A percentile compares a stretch with the other conserved stretches of the same genome.
Conservation (phyloP, 2,113 vertebrate species). For the Micromys minutus region DNA sequence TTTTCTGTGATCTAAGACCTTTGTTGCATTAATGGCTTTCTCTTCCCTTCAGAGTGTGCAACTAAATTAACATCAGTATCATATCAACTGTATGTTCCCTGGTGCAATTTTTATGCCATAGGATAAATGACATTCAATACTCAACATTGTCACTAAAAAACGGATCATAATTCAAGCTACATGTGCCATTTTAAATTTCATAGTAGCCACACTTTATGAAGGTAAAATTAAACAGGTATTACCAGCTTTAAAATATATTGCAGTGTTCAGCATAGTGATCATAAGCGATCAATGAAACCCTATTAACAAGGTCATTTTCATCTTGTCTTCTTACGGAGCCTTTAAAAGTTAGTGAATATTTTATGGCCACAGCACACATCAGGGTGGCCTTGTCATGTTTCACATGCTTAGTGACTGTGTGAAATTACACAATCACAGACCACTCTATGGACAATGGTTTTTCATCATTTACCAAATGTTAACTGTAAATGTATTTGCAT, state of each 20-base stretch:
- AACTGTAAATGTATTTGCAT: neutral
- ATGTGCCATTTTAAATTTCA: neutral
- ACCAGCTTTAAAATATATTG: constrained; percentile 4
- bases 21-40: neutral
- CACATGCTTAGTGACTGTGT: neutral
- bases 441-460: neutral
- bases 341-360: neutral
- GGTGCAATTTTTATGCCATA: neutral
- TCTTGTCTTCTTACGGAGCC: neutral
- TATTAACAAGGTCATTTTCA: neutral
- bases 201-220: neutral
- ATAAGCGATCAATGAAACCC: neutral
- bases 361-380: neutral
- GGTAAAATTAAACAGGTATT: neutral
- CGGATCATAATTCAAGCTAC: neutral
- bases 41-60: neutral
- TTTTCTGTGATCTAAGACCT: neutral
- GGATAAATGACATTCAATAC: neutral
- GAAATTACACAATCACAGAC: neutral
- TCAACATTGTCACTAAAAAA: neutral
- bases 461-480: neutral
- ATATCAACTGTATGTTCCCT: neutral
- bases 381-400: neutral
- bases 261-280: neutral
- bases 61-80: neutral